These are phyloP conservation scores for Trachelipus rathkii DNA, from an alignment of 1,140 invertebrate genomes.

Conservation along the genomic window DNA sequence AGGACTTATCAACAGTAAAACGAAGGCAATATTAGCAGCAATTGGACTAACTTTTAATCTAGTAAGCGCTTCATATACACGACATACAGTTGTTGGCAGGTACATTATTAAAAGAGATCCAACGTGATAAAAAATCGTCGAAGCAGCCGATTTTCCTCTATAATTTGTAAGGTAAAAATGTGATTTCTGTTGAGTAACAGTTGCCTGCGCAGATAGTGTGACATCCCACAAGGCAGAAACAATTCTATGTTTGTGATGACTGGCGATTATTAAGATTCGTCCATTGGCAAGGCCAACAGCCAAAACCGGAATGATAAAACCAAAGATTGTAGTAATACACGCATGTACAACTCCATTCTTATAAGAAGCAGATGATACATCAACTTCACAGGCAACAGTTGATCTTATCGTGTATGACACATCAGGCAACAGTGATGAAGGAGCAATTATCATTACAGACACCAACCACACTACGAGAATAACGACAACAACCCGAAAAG, in stretches of 20 bases:
- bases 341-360: conserved; percentile 48
- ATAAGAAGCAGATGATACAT: conserved; percentile 59
- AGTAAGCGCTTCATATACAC: conserved; percentile 60
- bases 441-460: conserved; percentile 30
- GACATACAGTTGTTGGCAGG: conserved; percentile 65
- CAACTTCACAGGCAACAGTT: conserved; percentile 60
- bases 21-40: conserved; percentile 59
- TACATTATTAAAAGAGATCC: conserved; percentile 68
- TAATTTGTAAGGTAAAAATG: conserved; percentile 60
- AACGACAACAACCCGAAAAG: conserved; percentile 57
- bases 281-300: conserved; percentile 67
- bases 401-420: conserved; percentile 50
- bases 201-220: conserved; percentile 73
- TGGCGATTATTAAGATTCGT: conserved; percentile 66
- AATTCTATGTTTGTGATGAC: conserved; percentile 74
- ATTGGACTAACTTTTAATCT: conserved; percentile 50
- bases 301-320: conserved; percentile 59
- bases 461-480: conserved; percentile 45
- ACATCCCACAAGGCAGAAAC: conserved; percentile 79
- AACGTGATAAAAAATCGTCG: conserved; percentile 65
- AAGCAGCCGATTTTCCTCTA: conserved; percentile 62
- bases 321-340: conserved; percentile 57
- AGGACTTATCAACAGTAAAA: conserved; percentile 64
- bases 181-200: conserved; percentile 73
- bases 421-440: conserved; percentile 54